Percentiles rank a stretch among this genome's conserved stretches.
Conservation (phyloP, 1,140 invertebrate genomes). For the Drepana arcuata region DNA sequence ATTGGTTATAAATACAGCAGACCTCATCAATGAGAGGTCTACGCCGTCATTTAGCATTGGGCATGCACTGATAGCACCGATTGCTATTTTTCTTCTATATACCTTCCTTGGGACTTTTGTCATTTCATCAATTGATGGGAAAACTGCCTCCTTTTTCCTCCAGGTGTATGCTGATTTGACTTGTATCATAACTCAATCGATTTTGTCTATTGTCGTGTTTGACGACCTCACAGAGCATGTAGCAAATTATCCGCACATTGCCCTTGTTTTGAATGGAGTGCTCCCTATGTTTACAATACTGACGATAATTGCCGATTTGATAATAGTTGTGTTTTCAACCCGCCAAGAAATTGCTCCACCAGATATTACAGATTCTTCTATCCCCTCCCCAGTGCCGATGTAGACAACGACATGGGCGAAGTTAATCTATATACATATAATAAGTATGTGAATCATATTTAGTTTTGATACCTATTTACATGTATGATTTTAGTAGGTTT, state of each 20-base stretch:
- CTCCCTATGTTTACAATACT: slow-evolving; percentile 41
- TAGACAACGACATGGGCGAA: no score
- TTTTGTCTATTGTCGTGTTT: slow-evolving; percentile 33
- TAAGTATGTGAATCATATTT: no score
- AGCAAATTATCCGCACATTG: slow-evolving; percentile 11
- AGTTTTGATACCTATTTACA: no score
- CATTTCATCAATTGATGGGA: slow-evolving; percentile 16
- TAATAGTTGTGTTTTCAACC: slow-evolving; percentile 25
- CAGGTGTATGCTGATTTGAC: slow-evolving; percentile 34
- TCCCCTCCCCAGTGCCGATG: no score
- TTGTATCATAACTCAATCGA: slow-evolving; percentile 28
- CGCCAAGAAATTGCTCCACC: slow-evolving; percentile 14
- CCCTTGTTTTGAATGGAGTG: slow-evolving; percentile 38
- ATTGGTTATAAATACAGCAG: slow-evolving; percentile 40
- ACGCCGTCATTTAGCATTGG: slow-evolving; percentile 27
- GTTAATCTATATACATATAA: no score
- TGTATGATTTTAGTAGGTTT: no score
- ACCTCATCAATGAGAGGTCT: slow-evolving; percentile 40
- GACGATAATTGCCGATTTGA: slow-evolving; percentile 33
- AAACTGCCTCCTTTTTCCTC: slow-evolving; percentile 28
- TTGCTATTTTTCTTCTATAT: slow-evolving; percentile 35
- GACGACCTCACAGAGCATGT: slow-evolving; percentile 18
- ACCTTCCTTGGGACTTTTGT: slow-evolving; percentile 32
- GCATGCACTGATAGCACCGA: slow-evolving; percentile 33
- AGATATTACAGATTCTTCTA: slow-evolving; percentile 3